These are phyloP conservation scores for Penaeus monodon DNA, from an alignment of 2,888 invertebrate species.

Conservation along the genomic window DNA sequence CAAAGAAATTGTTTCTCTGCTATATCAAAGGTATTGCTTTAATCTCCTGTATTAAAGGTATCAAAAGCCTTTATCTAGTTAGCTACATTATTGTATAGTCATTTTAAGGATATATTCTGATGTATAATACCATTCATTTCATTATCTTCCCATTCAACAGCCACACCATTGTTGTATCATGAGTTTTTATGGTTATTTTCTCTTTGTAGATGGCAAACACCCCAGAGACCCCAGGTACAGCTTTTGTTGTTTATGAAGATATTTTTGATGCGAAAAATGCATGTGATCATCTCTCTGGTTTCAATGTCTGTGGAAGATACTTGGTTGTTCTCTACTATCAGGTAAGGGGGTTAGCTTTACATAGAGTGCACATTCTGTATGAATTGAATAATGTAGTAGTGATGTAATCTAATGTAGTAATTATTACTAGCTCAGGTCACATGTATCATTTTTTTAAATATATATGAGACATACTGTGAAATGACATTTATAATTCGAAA, in stretches of 20 bases:
- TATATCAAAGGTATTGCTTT: too few species aligned
- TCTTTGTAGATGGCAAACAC: constrained; percentile 92
- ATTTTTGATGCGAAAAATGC: constrained; percentile 99
- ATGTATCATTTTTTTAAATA: neutral
- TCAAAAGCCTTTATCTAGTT: too few species aligned
- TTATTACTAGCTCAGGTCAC: neutral
- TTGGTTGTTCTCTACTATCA: constrained; percentile 99
- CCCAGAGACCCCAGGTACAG: constrained; percentile 97
- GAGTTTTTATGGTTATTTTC: neutral
- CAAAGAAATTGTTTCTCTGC: too few species aligned
- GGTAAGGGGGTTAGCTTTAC: constrained; percentile 68
- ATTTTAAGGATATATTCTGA: too few species aligned
- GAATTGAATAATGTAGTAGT: constrained; percentile 8
- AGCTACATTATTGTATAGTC: too few species aligned
- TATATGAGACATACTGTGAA: neutral
- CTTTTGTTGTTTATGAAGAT: constrained; percentile 99
- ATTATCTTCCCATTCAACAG: too few species aligned
- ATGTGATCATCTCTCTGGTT: constrained; percentile 98
- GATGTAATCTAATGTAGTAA: too few species aligned
- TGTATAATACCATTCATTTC: too few species aligned
- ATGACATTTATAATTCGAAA: too few species aligned
- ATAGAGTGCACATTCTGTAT: constrained; percentile 11
- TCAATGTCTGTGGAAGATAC: constrained; percentile 98
- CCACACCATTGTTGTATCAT: too few species aligned
- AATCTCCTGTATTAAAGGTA: too few species aligned